Conservation (phyloP, 1,140 invertebrate genomes). For the Drosophila setifemur region DNA sequence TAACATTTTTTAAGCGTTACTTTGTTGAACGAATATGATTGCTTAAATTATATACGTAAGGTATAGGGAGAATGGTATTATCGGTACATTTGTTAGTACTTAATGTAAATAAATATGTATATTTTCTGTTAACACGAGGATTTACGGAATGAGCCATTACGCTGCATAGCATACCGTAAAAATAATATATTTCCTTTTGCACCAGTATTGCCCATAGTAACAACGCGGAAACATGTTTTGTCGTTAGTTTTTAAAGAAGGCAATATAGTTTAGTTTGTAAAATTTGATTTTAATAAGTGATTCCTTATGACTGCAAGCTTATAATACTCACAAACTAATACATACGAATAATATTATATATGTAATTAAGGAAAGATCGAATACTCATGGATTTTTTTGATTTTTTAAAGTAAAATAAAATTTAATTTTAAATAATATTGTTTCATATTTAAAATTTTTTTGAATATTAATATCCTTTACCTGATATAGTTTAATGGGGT, state of each 20-base stretch:
- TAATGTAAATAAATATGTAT: no score
- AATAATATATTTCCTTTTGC: no score
- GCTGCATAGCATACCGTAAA: no score
- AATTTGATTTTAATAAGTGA: background rate
- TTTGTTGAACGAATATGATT: constrained; percentile 20
- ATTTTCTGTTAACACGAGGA: no score
- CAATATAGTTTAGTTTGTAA: no score
- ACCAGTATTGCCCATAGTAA: no score
- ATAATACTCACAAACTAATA: background rate
- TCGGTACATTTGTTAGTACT: background rate
- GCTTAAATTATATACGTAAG: constrained; percentile 27
- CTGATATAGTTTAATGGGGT: no score
- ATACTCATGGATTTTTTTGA: background rate
- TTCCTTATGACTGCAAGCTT: background rate
- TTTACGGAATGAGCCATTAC: no score
- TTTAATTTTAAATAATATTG: background rate
- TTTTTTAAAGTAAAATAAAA: no score
- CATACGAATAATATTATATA: background rate
- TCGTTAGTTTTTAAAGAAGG: no score
- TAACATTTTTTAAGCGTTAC: constrained; percentile 50
- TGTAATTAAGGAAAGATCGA: background rate
- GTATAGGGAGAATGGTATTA: background rate
- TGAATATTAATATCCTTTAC: background rate
- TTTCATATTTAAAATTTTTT: background rate
- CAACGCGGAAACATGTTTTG: background rate